phyloP scores from a whole-genome alignment of 92 coral and sea anemone species.

The Palythoa grandis region DNA sequence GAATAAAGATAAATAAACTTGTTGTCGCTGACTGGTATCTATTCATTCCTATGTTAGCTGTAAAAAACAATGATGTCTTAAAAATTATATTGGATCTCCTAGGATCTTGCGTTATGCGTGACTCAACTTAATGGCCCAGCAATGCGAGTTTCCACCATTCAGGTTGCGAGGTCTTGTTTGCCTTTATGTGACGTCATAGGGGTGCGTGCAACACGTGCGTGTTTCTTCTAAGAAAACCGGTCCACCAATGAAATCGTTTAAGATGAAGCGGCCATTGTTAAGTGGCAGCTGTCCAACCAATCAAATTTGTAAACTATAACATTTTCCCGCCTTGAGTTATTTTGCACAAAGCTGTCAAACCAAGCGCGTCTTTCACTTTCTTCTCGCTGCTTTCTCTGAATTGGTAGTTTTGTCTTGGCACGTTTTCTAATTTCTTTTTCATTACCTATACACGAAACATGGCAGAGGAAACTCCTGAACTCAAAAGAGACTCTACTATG shows the following conservation, averaged over 20 bases:
- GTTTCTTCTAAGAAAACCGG: background rate
- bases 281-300: constrained; percentile 1
- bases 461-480: constrained; percentile 92
- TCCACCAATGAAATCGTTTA: background rate
- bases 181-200: background rate
- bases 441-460: constrained; percentile 44
- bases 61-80: too few relatives aligned
- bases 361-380: constrained; percentile 70
- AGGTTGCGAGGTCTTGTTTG: too few relatives aligned
- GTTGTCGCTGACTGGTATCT: too few relatives aligned
- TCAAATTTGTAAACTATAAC: background rate
- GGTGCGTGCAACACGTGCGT: constrained; percentile 26
- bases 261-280: background rate
- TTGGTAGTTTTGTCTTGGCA: constrained; percentile 31
- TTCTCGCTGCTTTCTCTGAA: constrained; percentile 55
- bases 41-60: too few relatives aligned
- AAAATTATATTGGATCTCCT: too few relatives aligned
- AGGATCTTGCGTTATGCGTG: too few relatives aligned
- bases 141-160: too few relatives aligned
- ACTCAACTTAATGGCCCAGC: too few relatives aligned
- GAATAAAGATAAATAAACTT: too few relatives aligned
- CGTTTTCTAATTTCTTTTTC: constrained; percentile 21
- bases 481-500: constrained; percentile 92
- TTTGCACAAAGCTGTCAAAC: constrained; percentile 49
- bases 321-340: constrained; percentile 83